phyloP scores from a whole-genome alignment of 2,797 vertebrate species.

The Manis crassicaudata region DNA sequence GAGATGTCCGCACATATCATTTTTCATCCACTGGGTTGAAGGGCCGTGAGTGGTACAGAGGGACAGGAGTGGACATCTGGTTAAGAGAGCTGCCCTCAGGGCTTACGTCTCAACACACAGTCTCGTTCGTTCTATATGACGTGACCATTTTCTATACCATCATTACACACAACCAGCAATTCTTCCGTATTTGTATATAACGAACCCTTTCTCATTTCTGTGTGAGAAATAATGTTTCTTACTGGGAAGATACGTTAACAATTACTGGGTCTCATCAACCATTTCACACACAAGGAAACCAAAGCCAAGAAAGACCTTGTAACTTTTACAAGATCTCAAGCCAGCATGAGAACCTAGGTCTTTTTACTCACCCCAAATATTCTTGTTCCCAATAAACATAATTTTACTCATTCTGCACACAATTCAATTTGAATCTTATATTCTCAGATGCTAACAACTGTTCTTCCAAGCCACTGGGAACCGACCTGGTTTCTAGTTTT shows the following conservation, averaged over 20 bases:
- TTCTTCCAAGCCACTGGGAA: neutral
- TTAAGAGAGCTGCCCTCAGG: neutral
- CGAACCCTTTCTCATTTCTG: neutral
- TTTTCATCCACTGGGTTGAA: neutral
- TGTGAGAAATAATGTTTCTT: constrained; percentile 19
- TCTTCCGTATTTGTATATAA: neutral
- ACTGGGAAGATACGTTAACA: neutral
- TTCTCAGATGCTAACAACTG: neutral
- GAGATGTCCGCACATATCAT: neutral
- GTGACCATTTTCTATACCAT: neutral
- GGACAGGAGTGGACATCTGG: neutral
- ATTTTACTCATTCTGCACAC: neutral
- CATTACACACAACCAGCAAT: neutral
- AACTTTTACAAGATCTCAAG: neutral
- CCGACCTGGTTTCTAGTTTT: neutral
- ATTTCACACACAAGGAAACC: neutral
- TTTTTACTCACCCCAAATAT: neutral
- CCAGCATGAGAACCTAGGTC: neutral
- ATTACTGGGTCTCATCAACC: neutral
- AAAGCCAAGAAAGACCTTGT: neutral
- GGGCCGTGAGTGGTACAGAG: neutral
- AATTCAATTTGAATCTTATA: neutral
- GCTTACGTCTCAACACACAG: neutral
- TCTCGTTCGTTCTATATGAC: neutral
- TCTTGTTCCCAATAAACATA: neutral